Base-by-base conservation (phyloP, 2,113 vertebrate species). In the Tragelaphus buxtoni region DNA sequence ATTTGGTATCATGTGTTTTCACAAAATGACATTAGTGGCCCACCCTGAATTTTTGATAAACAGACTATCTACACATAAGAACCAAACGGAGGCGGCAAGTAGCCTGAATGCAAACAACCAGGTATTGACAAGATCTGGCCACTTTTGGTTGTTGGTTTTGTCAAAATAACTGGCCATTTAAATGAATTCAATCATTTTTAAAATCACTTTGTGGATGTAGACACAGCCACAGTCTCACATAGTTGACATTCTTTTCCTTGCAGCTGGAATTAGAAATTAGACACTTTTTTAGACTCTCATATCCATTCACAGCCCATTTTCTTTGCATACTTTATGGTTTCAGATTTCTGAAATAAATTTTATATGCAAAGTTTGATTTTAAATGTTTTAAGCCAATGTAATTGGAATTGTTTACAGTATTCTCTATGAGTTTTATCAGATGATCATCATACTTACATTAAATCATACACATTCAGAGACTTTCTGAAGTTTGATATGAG, bases 231-330 rank as follows among this genome's bases (percentile, higher is more conserved):
- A 96, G 93, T 92, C 80, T 96, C 93, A 94, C 92, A 96, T 97
- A 98, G 94, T 92, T 97, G 95, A 90, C 95, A 97, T 98, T 97
- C 97, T 97, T 94, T 90, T 96, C 97, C 95, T 95, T 97, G 95
- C 97, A 97, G 95, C 97, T 98, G 95, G 94, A 97, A 98, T 98
- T 97, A 98, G 96, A 98, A 97, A 97, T 95, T 93, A 97, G 97
- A 97, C 26, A 98, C 90, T 95, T 95, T 98, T 98, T 97, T 97
- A 98, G 97, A 94, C 86, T 97, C 91, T 83, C 90, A 98, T 96
- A 98, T 96, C 94, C 92, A 96, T 97, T 98, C 97, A 97, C 39
- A 96, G 96, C 96, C 97, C 95, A 94, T 97, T 97, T 97, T 96
- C 97, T 94, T 96, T 97, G 96, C 97, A 98, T 97, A 94, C 92